Percentiles rank a stretch among this genome's conserved stretches.
These are phyloP conservation scores for Hemibagrus wyckioides DNA, from an alignment of 2,113 vertebrate genomes.

Conservation along the genomic window DNA sequence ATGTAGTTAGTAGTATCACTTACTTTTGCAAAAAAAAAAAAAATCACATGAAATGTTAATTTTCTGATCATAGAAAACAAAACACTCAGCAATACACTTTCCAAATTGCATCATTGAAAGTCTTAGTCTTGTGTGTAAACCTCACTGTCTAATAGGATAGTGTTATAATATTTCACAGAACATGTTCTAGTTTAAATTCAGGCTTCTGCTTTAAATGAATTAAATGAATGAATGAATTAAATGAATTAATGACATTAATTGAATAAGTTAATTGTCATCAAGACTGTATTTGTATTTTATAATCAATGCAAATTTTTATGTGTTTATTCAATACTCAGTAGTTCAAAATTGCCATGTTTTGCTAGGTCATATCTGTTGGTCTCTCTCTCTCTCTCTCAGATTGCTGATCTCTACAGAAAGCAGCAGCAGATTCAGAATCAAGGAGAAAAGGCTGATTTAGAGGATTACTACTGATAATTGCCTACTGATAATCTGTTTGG, in stretches of 20 bases:
- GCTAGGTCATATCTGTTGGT: not conserved
- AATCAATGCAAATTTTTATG: not conserved
- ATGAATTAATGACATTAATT: not conserved
- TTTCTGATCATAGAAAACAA: not conserved
- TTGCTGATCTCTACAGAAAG: constrained; percentile 83
- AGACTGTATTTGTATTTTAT: not conserved
- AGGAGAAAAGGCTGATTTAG: constrained; percentile 72
- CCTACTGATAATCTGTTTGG: not conserved
- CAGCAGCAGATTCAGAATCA: constrained; percentile 93
- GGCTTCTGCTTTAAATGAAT: not conserved
- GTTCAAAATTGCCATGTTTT: not conserved
- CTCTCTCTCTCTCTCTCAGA: constrained; percentile 65
- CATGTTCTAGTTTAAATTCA: not conserved
- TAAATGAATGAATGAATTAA: not conserved
- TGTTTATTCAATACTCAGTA: not conserved
- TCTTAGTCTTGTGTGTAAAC: not conserved
- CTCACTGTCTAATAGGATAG: not conserved
- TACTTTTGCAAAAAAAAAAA: too few species aligned
- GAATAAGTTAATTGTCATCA: not conserved
- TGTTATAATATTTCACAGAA: not conserved
- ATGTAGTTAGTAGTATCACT: too few species aligned
- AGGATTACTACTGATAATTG: constrained; percentile 79
- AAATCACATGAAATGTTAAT: not conserved
- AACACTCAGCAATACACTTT: not conserved
- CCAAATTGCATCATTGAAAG: not conserved